Percentiles rank a stretch among this genome's conserved stretches.
Evolutionary conservation across 1,140 invertebrate species (phyloP).

Genomic region (Rhagoletis zephyria): DNA sequence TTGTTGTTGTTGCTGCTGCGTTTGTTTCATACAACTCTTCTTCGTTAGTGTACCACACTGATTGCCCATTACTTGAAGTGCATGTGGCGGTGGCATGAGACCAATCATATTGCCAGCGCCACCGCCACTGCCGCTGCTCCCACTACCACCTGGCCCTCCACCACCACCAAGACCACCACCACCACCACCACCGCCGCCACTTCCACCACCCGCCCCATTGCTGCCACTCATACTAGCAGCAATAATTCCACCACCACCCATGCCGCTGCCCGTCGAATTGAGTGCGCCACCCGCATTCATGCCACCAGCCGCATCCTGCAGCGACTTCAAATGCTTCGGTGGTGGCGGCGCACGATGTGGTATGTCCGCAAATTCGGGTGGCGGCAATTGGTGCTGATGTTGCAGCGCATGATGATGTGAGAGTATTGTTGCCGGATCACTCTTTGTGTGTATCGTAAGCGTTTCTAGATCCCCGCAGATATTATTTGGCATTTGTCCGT

Average conservation of each 20-base stretch:
- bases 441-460: conserved; percentile 79
- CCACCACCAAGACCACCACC: conserved; percentile 74
- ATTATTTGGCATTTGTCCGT: conserved; percentile 87
- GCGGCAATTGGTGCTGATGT: conserved; percentile 82
- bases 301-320: conserved; percentile 75
- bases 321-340: conserved; percentile 80
- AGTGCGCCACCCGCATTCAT: conserved; percentile 76
- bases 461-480: conserved; percentile 85
- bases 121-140: conserved; percentile 75
- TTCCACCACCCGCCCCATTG: background rate
- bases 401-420: conserved; percentile 81
- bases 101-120: conserved; percentile 77
- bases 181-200: conserved; percentile 65
- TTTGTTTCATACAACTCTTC: conserved; percentile 75
- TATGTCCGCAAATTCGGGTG: conserved; percentile 84
- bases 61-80: conserved; percentile 80
- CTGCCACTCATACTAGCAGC: background rate
- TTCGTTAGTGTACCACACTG: conserved; percentile 78
- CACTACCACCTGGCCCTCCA: background rate
- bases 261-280: conserved; percentile 72
- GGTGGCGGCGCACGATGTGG: conserved; percentile 82
- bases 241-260: background rate
- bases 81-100: conserved; percentile 77
- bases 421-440: conserved; percentile 79
- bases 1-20: conserved; percentile 75